Base-by-base conservation (phyloP, 2,113 vertebrate genomes). In the Poeciliopsis prolifica region DNA sequence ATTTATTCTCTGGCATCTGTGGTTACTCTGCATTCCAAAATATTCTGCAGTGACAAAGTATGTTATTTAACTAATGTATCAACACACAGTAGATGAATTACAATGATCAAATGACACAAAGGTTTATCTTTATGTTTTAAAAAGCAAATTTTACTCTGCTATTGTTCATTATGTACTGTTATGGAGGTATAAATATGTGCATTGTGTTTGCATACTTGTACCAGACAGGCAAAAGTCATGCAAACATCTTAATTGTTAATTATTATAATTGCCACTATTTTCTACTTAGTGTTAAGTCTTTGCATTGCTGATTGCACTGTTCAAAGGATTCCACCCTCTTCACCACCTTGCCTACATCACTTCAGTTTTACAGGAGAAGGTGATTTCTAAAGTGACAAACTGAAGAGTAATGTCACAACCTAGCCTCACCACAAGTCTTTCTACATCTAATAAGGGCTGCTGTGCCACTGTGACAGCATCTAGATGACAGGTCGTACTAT, bases 261-360 rank as follows among this genome's bases (percentile, higher is more conserved):
- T 24, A 72, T 77, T 60, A 33, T 24, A 66, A 79, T 69, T 78
- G 77, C 42, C 51, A 79, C 30, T 74, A 79, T 73, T 51, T 58
- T 68, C 51, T 64, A 22, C 19, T 29, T 70, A 66, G 71, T 78
- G 54, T 40, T 70, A 62, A 73, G 58, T 33, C 66, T 73, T 22
- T 0, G 69, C 76, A 75, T 89, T 82, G 91, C 75, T 92, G 92
- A 94, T 92, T 94, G 83, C 81, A 77, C 81, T 88, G 84, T 93
- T 90, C 86, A 44, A 61, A 28, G 61, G 37, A 86, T 87, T 87
- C 85, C 77, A 86, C 54, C 73, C 44, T 77, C 77, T 93, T 87
- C 76, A 76, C 78, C 81, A 78, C 72, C 67, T 80, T 60, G 28
- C 65, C 85, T 77, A 77, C 86, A 90, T 81, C 24, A 87, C 84